These are phyloP conservation scores for Panorpa germanica DNA, from an alignment of 2,888 invertebrate species.

Conservation along the genomic window DNA sequence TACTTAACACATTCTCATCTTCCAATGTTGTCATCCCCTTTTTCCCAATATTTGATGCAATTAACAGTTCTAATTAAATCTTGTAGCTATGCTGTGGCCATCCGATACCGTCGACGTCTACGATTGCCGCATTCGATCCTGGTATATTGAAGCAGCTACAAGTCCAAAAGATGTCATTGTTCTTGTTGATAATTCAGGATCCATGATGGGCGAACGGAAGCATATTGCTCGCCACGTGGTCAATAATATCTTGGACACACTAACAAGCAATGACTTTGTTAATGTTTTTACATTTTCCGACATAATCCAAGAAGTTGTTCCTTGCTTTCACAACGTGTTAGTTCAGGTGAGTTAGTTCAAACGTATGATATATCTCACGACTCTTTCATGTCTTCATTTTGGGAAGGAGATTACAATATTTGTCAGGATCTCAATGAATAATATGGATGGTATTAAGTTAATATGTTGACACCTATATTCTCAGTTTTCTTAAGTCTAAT, in stretches of 20 bases:
- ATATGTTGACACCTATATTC: no score
- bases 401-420: no score
- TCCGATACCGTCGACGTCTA: constrained; percentile 77
- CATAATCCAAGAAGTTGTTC: constrained; percentile 59
- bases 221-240: constrained; percentile 83
- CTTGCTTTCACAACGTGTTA: constrained; percentile 74
- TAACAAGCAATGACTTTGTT: constrained; percentile 95
- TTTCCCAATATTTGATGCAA: background rate
- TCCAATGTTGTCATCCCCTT: background rate
- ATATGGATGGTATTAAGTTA: no score
- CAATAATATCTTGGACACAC: constrained; percentile 80
- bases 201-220: constrained; percentile 73
- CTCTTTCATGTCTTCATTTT: no score
- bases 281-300: constrained; percentile 88
- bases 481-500: no score
- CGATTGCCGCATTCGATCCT: constrained; percentile 84
- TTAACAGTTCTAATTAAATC: constrained; percentile 8
- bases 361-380: no score
- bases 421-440: no score
- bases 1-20: background rate
- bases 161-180: constrained; percentile 88
- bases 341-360: constrained; percentile 50
- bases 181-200: constrained; percentile 75
- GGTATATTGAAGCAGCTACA: constrained; percentile 96
- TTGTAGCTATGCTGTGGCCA: constrained; percentile 57